Base-by-base conservation (phyloP, 2,888 invertebrate species). In the Cordilura impudica region DNA sequence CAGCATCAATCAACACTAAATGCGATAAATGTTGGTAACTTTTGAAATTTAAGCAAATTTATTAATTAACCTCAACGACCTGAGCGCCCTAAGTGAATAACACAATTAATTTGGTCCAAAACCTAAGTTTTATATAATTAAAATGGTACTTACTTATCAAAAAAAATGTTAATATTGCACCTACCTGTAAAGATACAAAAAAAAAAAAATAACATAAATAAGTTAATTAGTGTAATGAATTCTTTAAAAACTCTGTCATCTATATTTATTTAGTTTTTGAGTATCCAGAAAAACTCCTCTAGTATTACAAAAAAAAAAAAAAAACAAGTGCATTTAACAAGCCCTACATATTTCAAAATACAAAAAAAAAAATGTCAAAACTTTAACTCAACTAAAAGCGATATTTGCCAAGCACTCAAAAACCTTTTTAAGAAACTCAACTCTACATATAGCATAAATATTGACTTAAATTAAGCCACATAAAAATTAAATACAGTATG, bases 381-480 rank as follows among this genome's bases (percentile, higher is more conserved):
- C 43, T 71, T 54, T 16, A 61, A 56, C 29, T 19, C 14, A 53
- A 51, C 39, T 54, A 21, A 47, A 69, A 47, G 66, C 45, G 60
- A 67, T 74, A 74, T 74, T 74, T 79, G 78, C 71, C 60, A 66
- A 79, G 74, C 74, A 79, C 78, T 79, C 66, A 60, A 74, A 74
- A 74, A 54, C 58, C 78, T 66, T 74, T n/a, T 79, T 71, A 70
- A 61, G 54, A 66, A 43, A 60, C 65, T n/a, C n/a, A n/a, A n/a
- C n/a, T 66, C 70, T 66, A 60, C 53, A 66, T 61, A 74, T 70
- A 70, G 49, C 74, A 74, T 79, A 79, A 79, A 79, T 74, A 79
- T 79, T 74, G 60, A 79, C 74, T 58, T n/a, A 65, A 56, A 56
- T 71, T 56, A 61, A 49, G 56, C 51, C 49, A 58, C 66, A 54